A percentile compares a stretch with the other conserved stretches of the same genome.
Evolutionary conservation across 2,888 invertebrate genomes (phyloP).

Genomic region (Linnaemya tessellans): DNA sequence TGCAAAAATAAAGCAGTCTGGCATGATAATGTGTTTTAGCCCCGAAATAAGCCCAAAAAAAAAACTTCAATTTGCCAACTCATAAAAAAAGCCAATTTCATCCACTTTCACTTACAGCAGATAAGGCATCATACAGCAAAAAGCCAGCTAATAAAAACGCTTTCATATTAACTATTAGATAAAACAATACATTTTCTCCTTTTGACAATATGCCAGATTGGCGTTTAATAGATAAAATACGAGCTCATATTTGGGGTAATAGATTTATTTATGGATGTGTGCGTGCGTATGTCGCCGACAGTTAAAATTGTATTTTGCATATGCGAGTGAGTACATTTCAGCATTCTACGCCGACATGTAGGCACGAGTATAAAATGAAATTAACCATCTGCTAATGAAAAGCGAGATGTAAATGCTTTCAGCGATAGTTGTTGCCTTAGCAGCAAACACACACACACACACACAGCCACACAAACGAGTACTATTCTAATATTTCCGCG

Average conservation of each 20-base stretch:
- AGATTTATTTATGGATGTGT: not conserved
- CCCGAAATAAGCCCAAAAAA: too few species aligned
- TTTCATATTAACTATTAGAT: not conserved
- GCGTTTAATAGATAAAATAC: not conserved
- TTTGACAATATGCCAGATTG: not conserved
- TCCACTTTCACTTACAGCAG: not conserved
- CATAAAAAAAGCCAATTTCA: not conserved
- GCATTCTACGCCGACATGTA: not conserved
- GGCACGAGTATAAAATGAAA: not conserved
- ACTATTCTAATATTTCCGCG: conserved; percentile 2
- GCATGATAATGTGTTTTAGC: too few species aligned
- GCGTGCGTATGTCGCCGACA: not conserved
- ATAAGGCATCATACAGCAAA: not conserved
- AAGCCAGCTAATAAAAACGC: not conserved
- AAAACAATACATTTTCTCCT: not conserved
- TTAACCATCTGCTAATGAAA: not conserved
- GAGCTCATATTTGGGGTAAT: not conserved
- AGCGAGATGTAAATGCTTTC: not conserved
- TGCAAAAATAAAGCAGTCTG: too few species aligned
- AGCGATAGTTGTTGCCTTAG: not conserved
- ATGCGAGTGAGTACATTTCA: not conserved
- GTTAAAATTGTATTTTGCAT: not conserved
- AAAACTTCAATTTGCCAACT: too few species aligned
- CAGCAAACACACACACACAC: not conserved
- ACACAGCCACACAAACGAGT: not conserved